Base-by-base conservation (phyloP, 2,113 vertebrate species). In the Tylochromis polylepis region DNA sequence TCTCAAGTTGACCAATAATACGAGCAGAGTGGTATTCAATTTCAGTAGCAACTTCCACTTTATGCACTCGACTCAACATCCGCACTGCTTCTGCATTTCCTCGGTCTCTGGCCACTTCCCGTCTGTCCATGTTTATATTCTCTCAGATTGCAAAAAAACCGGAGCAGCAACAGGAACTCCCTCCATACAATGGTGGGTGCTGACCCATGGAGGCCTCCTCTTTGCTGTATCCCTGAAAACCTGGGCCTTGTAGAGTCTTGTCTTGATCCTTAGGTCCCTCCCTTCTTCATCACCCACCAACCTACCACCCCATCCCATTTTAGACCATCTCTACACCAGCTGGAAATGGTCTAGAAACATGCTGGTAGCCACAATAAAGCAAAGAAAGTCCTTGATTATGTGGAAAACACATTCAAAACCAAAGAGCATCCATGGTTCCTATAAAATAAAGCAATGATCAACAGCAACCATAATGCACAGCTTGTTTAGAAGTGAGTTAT, bases 131-230 rank as follows among this genome's bases (percentile, higher is more conserved):
- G 93, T 94, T 94, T 94, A 83, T 87, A 38, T 89, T 89, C 84
- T 93, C 93, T 94, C 93, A 65, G 91, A 87, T 95, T 90, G 92
- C 88, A 87, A 83, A 89, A 87, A 83, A 88, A 86, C 70, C 20
- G 5, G 77, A 92, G 82, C 86, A 57, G 83, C 79, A 88, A 88
- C 93, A 93, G 94, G 92, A 93, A 94, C 88, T 90, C 81, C 86
- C 90, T 88, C 51, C 53, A 27, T 59, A 94, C 94, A 94, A 94
- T 93, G 84, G 88, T 27, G 83, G 81, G 90, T 89, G 89, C 92
- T 93, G 94, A 95, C 92, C 94, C 79, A 8, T 81, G 59, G 86
- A 92, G 90, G 85, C 94, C 91, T 85, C 58, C 59, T 55, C 91
- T 81, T 89, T 91, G 89, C 92, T 88, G 78, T 85, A 77, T 58